These are phyloP conservation scores for Nipponacmea schrenckii DNA, from an alignment of 2,888 invertebrate genomes.

Conservation along the genomic window DNA sequence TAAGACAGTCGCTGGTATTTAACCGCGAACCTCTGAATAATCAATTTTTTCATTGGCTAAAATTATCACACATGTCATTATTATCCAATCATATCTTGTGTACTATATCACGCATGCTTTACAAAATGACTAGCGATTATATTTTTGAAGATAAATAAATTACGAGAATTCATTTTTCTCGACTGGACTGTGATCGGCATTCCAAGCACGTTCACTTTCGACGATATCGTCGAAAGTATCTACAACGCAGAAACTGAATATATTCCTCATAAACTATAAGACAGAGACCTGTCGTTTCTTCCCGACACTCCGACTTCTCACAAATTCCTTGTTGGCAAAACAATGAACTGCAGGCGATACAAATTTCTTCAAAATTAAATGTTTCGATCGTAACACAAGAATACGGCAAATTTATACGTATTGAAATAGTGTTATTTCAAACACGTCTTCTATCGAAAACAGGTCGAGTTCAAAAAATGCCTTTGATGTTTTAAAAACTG, in stretches of 20 bases:
- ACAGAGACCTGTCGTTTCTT: too few relatives aligned
- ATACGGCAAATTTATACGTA: not conserved
- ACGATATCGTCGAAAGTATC: not conserved
- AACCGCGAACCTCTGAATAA: not conserved
- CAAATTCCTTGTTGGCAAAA: not conserved
- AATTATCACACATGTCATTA: too few relatives aligned
- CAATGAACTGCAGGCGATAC: not conserved
- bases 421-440: too few relatives aligned
- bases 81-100: too few relatives aligned
- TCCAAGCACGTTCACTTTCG: not conserved
- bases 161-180: not conserved
- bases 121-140: not conserved
- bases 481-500: too few relatives aligned
- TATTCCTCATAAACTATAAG: not conserved
- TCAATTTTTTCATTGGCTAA: too few relatives aligned
- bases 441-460: too few relatives aligned
- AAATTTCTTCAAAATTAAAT: too few relatives aligned
- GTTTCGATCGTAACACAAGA: not conserved
- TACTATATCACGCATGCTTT: not conserved
- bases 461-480: too few relatives aligned
- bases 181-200: too few relatives aligned
- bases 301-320: not conserved
- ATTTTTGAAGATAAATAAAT: not conserved
- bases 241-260: not conserved
- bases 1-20: not conserved